Base-by-base conservation (phyloP, 2,113 vertebrate species). In the Nothobranchius furzeri region DNA sequence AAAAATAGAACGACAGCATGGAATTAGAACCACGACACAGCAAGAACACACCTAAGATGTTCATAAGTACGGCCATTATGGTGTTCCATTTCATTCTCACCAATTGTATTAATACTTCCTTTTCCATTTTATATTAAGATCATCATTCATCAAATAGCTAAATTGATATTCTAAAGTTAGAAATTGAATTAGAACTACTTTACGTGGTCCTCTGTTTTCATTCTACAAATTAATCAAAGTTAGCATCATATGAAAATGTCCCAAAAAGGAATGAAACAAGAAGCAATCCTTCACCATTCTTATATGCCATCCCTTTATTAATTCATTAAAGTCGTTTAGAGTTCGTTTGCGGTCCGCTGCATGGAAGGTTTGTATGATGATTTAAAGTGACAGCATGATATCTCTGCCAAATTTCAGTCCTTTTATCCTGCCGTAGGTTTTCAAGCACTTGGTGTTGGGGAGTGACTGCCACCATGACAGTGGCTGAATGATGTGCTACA, bases 401-500 rank as follows among this genome's bases (percentile, higher is more conserved):
- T 12, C 20, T 47, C 36, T 55, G 53, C 20, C 49, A 59, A 50
- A 51, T 51, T 20, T 17, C 3, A 7, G 0, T 6, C 43, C 12
- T 51, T 52, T 46, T 52, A 20, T 14, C 13, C 13, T 30, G 24
- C 47, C 46, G 40, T 11, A 45, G 14, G 53, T 64, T 55, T 59
- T 49, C 2, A 4, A 24, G 35, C 42, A 24, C 14, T 47, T 66
- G 52, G 25, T 66, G 25, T 35, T n/a, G 25, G 3, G 60, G 17
- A 15, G 24, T 36, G 25, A 37, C 52, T 47, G 51, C 77, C 51
- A 51, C 47, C 10, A 5, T 70, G 65, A 77, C 65, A 61, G 56
- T 40, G 59, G 54, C n/a, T 69, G 48, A 80, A 24, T 58, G 75
- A 74, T 64, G 71, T 62, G 55, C 75, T 69, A 56, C 13, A 53